Percentiles rank a stretch among this genome's conserved stretches.
These are phyloP conservation scores for Lucifuga dentata DNA, from an alignment of 2,113 vertebrate genomes.

Conservation along the genomic window DNA sequence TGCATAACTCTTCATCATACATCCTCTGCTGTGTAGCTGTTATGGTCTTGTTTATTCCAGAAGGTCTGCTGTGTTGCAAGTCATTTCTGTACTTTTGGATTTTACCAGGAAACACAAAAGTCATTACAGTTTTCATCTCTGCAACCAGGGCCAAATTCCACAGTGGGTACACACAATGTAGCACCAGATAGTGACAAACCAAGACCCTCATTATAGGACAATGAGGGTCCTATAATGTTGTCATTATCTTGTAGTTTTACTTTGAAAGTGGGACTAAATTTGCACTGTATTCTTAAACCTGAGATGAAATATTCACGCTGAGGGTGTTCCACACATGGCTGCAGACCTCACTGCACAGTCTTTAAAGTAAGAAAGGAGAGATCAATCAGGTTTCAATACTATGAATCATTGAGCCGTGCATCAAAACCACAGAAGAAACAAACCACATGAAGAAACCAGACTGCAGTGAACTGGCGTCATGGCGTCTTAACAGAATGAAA, in stretches of 20 bases:
- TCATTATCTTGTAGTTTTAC: not conserved
- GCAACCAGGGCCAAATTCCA: too few species aligned
- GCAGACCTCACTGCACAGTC: constrained; percentile 1
- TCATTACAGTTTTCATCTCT: too few species aligned
- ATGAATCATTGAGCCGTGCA: constrained; percentile 33
- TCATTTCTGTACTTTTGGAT: too few species aligned
- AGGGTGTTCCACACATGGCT: constrained; percentile 2
- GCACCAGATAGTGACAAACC: too few species aligned
- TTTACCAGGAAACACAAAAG: too few species aligned
- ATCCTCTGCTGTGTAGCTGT: too few species aligned
- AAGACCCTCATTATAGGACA: too few species aligned
- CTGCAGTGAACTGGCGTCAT: constrained; percentile 51
- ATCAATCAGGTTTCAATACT: constrained; percentile 41
- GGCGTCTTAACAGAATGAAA: constrained; percentile 31
- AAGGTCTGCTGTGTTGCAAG: too few species aligned
- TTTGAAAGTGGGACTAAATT: not conserved
- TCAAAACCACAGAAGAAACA: constrained; percentile 56
- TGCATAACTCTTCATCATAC: too few species aligned
- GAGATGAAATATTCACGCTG: not conserved
- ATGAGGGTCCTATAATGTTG: too few species aligned
- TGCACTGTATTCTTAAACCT: not conserved
- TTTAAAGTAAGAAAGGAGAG: constrained; percentile 16
- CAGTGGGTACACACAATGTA: too few species aligned
- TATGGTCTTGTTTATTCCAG: too few species aligned
- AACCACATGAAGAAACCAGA: constrained; percentile 64